A percentile compares a stretch with the other conserved stretches of the same genome.
Conservation (phyloP, 2,113 vertebrate species). For the Sorex araneus region DNA sequence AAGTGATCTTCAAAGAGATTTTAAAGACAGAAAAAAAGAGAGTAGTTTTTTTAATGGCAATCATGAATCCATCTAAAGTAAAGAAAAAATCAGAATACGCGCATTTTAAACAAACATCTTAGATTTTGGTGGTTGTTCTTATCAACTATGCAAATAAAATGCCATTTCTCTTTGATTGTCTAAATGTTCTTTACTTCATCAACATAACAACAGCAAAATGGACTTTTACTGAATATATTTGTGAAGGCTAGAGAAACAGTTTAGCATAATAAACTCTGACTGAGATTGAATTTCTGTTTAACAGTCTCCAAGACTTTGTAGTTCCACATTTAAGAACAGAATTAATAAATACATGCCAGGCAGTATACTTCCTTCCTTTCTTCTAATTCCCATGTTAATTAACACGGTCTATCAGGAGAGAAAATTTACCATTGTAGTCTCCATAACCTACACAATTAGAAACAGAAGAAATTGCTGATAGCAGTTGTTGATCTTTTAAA, state of each 20-base stretch:
- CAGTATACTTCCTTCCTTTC: too few relatives aligned
- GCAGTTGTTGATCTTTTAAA: too few relatives aligned
- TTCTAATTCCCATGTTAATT: too few relatives aligned
- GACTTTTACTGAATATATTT: constrained; percentile 61
- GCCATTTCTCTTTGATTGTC: constrained; percentile 71
- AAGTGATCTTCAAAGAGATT: constrained; percentile 47
- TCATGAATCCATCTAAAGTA: constrained; percentile 54
- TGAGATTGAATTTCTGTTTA: background rate
- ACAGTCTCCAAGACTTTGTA: background rate
- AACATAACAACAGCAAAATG: constrained; percentile 70
- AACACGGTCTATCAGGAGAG: too few relatives aligned
- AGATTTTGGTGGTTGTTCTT: constrained; percentile 50
- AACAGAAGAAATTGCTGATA: too few relatives aligned
- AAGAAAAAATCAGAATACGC: constrained; percentile 72
- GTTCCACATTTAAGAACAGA: background rate
- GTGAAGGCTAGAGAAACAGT: background rate
- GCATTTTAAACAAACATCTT: constrained; percentile 78
- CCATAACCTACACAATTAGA: too few relatives aligned
- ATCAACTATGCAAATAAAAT: constrained; percentile 80
- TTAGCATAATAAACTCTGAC: background rate
- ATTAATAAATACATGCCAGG: background rate
- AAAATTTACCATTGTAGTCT: too few relatives aligned
- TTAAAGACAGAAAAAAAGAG: background rate
- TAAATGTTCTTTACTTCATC: constrained; percentile 71
- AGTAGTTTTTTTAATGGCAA: constrained; percentile 57